phyloP scores from a whole-genome alignment of 2,888 invertebrate genomes.

The Lacanobia oleracea region DNA sequence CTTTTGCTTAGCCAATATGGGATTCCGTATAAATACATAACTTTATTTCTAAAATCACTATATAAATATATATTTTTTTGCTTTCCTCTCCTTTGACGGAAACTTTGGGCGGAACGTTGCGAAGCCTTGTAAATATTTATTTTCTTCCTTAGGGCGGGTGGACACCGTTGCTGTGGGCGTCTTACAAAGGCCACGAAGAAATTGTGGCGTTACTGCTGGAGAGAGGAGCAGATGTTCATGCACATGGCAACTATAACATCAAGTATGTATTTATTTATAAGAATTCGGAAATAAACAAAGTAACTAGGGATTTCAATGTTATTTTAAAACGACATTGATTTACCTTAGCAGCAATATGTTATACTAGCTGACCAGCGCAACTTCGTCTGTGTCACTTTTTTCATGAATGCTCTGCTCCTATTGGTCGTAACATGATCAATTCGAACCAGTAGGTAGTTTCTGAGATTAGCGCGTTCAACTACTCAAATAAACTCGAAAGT shows the following conservation, averaged over 20 bases:
- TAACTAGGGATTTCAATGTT: not conserved
- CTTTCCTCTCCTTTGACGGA: not conserved
- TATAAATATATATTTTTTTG: not conserved
- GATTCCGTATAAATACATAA: constrained; percentile 3
- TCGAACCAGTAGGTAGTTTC: too few relatives aligned
- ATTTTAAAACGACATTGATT: not conserved
- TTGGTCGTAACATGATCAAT: too few relatives aligned
- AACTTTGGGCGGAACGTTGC: not conserved
- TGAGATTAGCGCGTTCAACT: too few relatives aligned
- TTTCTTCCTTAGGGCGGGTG: constrained; percentile 95
- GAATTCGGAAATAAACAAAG: not conserved
- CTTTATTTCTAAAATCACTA: not conserved
- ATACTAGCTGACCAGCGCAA: too few relatives aligned
- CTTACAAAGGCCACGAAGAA: constrained; percentile 96
- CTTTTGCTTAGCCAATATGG: not conserved
- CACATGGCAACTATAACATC: constrained; percentile 98
- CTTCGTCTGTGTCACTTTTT: too few relatives aligned
- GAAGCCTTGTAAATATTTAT: not conserved
- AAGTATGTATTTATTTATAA: constrained; percentile 69
- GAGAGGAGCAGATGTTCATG: constrained; percentile 97
- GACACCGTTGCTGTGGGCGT: constrained; percentile 99
- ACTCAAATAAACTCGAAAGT: too few relatives aligned
- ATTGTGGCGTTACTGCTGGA: constrained; percentile 95
- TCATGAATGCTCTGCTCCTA: too few relatives aligned
- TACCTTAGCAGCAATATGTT: too few relatives aligned